A percentile compares a stretch with the other conserved stretches of the same genome.
Evolutionary conservation across 2,113 vertebrate species (phyloP).

Genomic region (Hassar affinis): DNA sequence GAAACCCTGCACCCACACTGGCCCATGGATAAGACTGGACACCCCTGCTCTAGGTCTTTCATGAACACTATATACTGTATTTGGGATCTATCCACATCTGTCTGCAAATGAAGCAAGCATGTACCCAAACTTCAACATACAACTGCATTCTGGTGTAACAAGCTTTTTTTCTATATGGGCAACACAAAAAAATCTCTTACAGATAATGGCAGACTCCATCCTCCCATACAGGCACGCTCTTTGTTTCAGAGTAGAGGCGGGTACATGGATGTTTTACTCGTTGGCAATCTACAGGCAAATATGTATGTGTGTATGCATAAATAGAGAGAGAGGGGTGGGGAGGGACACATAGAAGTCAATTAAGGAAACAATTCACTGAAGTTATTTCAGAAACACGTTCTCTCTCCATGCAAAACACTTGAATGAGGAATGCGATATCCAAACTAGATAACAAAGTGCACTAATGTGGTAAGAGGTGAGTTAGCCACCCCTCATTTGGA

Average conservation of each 20-base stretch:
- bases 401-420: neutral
- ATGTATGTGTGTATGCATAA: neutral
- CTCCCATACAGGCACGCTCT: constrained; percentile 89
- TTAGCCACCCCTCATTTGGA: neutral
- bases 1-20: too few relatives aligned
- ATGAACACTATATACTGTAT: neutral
- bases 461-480: neutral
- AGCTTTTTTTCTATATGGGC: neutral
- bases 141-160: neutral
- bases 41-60: neutral
- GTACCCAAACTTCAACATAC: neutral
- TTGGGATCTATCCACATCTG: neutral
- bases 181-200: constrained; percentile 58
- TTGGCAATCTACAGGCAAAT: constrained; percentile 78
- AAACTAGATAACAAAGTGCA: neutral
- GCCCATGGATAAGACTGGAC: too few relatives aligned
- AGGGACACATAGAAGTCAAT: neutral
- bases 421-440: neutral
- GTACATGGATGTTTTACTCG: constrained; percentile 86
- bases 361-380: neutral
- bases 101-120: neutral
- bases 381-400: neutral
- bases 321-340: neutral
- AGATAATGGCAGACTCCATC: constrained; percentile 83
- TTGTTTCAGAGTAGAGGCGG: constrained; percentile 88